Percentiles rank a stretch among this genome's conserved stretches.
Evolutionary conservation across 2,888 invertebrate genomes (phyloP).

Genomic region (Heterodera filipjevi): DNA sequence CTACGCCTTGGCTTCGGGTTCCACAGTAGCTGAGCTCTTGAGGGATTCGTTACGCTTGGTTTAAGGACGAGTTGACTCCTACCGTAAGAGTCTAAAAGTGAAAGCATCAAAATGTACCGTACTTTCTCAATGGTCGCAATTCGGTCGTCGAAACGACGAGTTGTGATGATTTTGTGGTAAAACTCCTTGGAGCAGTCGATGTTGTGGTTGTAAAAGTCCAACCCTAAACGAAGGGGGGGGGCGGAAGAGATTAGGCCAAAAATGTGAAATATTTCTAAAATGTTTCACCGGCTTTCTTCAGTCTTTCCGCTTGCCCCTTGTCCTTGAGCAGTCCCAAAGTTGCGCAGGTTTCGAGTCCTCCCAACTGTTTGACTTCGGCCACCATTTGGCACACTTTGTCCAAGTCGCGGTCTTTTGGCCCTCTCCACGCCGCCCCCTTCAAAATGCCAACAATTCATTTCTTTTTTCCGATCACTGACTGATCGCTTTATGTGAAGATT

Average conservation of each 20-base stretch:
- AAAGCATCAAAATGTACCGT: background rate
- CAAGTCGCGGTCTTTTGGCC: conserved; percentile 26
- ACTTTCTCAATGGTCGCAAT: conserved; percentile 25
- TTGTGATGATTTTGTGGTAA: conserved; percentile 25
- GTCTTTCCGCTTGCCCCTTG: conserved; percentile 14
- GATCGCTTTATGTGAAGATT: no score
- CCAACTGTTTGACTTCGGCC: conserved; percentile 23
- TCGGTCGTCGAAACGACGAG: conserved; percentile 21
- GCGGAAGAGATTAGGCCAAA: no score
- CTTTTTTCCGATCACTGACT: no score
- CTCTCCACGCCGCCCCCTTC: conserved; percentile 29
- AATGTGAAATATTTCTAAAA: no score
- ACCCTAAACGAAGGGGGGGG: background rate
- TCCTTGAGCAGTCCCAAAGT: conserved; percentile 27
- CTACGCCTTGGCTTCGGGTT: no score
- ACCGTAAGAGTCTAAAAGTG: no score
- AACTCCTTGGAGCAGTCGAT: conserved; percentile 25
- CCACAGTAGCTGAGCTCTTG: no score
- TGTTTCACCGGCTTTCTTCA: conserved; percentile 9
- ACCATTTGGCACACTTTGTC: conserved; percentile 26
- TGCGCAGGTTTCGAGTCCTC: conserved; percentile 29
- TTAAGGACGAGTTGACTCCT: no score
- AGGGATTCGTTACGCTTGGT: no score
- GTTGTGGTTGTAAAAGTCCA: conserved; percentile 29
- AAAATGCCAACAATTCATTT: background rate